Conservation (phyloP, 1,140 invertebrate genomes). For the Rhagoletis pomonella region DNA sequence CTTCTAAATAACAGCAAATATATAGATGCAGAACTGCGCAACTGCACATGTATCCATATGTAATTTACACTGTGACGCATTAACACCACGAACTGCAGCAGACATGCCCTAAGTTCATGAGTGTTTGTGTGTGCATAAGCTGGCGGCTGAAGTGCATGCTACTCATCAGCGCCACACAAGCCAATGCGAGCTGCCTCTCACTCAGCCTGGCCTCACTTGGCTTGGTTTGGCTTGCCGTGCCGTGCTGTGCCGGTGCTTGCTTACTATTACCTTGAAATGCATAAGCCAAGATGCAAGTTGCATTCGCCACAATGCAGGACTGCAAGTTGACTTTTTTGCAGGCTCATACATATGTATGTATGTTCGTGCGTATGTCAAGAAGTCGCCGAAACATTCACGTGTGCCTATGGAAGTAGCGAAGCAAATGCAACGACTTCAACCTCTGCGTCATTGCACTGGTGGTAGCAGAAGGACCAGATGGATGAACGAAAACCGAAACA, state of each 20-base stretch:
- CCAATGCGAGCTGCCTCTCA: not conserved
- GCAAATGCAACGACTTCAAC: conserved; percentile 30
- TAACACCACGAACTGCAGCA: conserved; percentile 33
- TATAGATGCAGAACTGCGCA: not conserved
- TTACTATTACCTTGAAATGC: not conserved
- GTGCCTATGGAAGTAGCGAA: not conserved
- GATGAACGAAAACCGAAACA: conserved; percentile 14
- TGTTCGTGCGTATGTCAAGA: no score
- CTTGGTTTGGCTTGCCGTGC: not conserved
- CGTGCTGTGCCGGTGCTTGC: not conserved
- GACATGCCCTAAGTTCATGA: not conserved
- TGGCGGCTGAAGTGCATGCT: conserved; percentile 9
- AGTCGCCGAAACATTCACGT: no score
- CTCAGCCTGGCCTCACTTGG: not conserved
- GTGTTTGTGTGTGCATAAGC: not conserved
- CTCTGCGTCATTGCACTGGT: not conserved
- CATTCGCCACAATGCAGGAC: not conserved
- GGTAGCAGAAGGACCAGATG: conserved; percentile 12
- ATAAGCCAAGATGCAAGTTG: conserved; percentile 41
- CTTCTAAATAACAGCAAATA: conserved; percentile 30
- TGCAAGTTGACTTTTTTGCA: conserved; percentile 16
- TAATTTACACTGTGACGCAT: conserved; percentile 47
- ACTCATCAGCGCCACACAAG: not conserved
- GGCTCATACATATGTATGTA: not conserved
- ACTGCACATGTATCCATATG: not conserved